Evolutionary conservation across 2,888 invertebrate species (phyloP).

Genomic region (Epirrhoe tristata): DNA sequence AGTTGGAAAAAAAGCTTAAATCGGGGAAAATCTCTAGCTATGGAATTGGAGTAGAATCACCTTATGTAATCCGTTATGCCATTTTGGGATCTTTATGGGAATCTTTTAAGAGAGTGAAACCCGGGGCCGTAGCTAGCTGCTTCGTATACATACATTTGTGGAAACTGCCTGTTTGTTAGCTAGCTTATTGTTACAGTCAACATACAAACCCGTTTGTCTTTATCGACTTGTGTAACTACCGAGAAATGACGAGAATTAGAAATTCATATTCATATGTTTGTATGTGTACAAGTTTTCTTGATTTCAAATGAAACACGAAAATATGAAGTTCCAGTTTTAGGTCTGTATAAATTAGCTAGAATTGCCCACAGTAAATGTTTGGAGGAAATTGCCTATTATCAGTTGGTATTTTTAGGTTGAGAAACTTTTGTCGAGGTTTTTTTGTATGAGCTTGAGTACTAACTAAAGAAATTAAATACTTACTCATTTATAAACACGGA

Average conservation of each 20-base stretch:
- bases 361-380: not conserved
- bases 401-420: too few relatives aligned
- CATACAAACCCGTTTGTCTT: slow-evolving; percentile 51
- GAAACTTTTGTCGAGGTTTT: too few relatives aligned
- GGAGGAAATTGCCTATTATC: too few relatives aligned
- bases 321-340: not conserved
- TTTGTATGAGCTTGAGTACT: too few relatives aligned
- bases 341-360: not conserved
- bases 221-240: slow-evolving; percentile 56
- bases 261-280: slow-evolving; percentile 32
- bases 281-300: slow-evolving; percentile 14
- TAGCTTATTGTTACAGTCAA: slow-evolving; percentile 62
- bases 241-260: slow-evolving; percentile 33
- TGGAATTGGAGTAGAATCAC: not conserved
- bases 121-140: slow-evolving; percentile 4
- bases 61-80: slow-evolving; percentile 1
- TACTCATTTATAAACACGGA: too few relatives aligned
- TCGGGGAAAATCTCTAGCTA: too few relatives aligned
- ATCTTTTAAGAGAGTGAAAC: slow-evolving; percentile 46
- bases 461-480: too few relatives aligned
- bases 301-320: slow-evolving; percentile 1
- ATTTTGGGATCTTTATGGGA: slow-evolving; percentile 11
- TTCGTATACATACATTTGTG: slow-evolving; percentile 49
- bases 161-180: slow-evolving; percentile 55
- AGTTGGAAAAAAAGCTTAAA: too few relatives aligned